Evolutionary conservation across 2,113 vertebrate species (phyloP).

Genomic region (Tragulus kanchil): DNA sequence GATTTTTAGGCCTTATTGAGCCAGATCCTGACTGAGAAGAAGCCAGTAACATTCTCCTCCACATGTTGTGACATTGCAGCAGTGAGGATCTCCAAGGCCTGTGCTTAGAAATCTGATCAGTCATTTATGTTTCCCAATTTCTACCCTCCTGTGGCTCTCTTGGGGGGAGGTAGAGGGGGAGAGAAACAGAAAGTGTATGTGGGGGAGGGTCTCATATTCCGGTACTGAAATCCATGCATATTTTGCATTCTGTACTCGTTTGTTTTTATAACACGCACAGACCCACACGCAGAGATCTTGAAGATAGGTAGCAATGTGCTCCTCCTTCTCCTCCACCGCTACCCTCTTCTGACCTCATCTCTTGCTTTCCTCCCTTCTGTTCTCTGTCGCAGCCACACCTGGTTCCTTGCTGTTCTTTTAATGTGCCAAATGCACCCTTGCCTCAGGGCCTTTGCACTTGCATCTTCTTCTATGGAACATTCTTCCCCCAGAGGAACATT

Average conservation of each 20-base stretch:
- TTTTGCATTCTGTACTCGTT: background rate
- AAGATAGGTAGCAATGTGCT: conserved; percentile 1
- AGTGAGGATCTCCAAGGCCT: background rate
- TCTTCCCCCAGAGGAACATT: background rate
- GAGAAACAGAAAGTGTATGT: background rate
- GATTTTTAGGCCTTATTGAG: background rate
- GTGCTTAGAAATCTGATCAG: background rate
- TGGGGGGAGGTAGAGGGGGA: too few species aligned
- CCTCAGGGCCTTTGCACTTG: conserved; percentile 42
- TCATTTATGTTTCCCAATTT: background rate
- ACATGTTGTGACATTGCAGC: background rate
- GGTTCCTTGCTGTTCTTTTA: background rate
- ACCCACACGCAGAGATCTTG: background rate
- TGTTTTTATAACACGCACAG: conserved; percentile 32
- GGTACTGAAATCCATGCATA: background rate
- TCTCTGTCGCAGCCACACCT: background rate
- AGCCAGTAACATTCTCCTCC: background rate
- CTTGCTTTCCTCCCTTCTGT: background rate
- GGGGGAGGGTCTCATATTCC: background rate
- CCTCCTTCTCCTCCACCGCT: background rate
- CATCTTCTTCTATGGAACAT: background rate
- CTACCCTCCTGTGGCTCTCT: background rate
- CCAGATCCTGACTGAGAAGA: background rate
- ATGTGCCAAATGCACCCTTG: background rate
- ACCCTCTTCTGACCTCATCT: conserved; percentile 33